phyloP scores from a whole-genome alignment of 92 coral and sea anemone genomes.

The Montipora capitata region DNA sequence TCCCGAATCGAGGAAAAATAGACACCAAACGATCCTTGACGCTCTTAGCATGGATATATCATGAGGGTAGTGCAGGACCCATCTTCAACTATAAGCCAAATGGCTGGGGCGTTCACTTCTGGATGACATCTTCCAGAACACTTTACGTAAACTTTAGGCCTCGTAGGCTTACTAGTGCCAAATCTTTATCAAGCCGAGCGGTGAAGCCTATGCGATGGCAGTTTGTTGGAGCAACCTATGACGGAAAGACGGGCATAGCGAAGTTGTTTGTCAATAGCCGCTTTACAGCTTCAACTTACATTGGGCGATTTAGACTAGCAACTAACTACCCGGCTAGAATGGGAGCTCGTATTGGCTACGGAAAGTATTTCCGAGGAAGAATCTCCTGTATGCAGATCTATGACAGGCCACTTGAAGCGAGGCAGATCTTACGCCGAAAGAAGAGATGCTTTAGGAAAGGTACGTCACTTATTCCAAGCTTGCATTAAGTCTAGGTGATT shows the following conservation, averaged over 20 bases:
- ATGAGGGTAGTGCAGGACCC: constrained; percentile 72
- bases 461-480: not conserved
- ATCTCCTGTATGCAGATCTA: constrained; percentile 83
- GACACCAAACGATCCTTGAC: constrained; percentile 78
- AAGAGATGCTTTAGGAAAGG: constrained; percentile 79
- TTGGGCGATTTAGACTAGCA: constrained; percentile 62
- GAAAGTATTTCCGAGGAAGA: constrained; percentile 77
- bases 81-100: constrained; percentile 69
- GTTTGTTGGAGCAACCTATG: constrained; percentile 79
- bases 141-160: constrained; percentile 70
- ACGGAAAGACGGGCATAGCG: constrained; percentile 58
- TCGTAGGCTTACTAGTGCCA: constrained; percentile 40
- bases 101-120: constrained; percentile 79
- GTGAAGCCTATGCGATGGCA: constrained; percentile 68
- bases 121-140: constrained; percentile 61
- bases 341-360: constrained; percentile 70
- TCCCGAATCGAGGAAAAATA: constrained; percentile 77
- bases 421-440: constrained; percentile 73
- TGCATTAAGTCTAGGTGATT: not conserved
- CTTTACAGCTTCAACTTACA: constrained; percentile 43
- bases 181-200: constrained; percentile 44
- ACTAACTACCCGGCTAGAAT: constrained; percentile 82
- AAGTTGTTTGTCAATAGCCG: constrained; percentile 72
- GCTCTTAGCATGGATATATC: constrained; percentile 79
- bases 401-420: constrained; percentile 55